These are phyloP conservation scores for Hecatera dysodea DNA, from an alignment of 2,888 invertebrate species.

Conservation along the genomic window DNA sequence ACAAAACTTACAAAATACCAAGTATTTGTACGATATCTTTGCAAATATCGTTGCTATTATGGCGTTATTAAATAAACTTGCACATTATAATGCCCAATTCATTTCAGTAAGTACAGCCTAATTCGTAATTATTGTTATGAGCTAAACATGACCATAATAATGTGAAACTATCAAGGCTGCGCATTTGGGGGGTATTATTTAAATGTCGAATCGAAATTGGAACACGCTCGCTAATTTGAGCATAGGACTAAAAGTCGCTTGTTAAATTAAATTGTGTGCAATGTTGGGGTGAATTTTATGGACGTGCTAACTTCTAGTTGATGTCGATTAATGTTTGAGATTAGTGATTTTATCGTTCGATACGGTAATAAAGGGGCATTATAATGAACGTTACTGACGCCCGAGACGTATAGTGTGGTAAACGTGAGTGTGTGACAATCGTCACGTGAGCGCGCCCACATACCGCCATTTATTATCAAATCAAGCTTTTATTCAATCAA, in stretches of 20 bases:
- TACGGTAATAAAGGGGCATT: conserved; percentile 51
- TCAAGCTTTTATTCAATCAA: conserved; percentile 34
- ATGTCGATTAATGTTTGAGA: conserved; percentile 40
- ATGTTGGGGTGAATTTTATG: conserved; percentile 19
- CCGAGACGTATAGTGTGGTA: conserved; percentile 31
- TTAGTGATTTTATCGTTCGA: conserved; percentile 52
- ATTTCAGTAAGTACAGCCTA: conserved; percentile 57
- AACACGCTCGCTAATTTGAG: conserved; percentile 9
- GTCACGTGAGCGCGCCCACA: conserved; percentile 64
- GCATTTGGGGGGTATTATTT: conserved; percentile 38
- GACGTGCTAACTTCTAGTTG: conserved; percentile 39
- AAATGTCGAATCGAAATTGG: conserved; percentile 26
- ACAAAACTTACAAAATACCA: conserved; percentile 66
- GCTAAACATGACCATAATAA: conserved; percentile 37
- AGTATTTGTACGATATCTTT: conserved; percentile 69
- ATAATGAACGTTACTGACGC: conserved; percentile 47
- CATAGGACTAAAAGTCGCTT: conserved; percentile 20
- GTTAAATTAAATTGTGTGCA: conserved; percentile 16
- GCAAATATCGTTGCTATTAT: conserved; percentile 70
- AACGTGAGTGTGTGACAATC: conserved; percentile 50
- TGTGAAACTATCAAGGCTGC: conserved; percentile 39
- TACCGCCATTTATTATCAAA: conserved; percentile 38
- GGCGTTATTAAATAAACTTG: conserved; percentile 73
- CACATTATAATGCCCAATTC: conserved; percentile 62
- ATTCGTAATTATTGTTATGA: conserved; percentile 37